Conservation (phyloP, 2,113 vertebrate genomes). For the Dinomys branickii region DNA sequence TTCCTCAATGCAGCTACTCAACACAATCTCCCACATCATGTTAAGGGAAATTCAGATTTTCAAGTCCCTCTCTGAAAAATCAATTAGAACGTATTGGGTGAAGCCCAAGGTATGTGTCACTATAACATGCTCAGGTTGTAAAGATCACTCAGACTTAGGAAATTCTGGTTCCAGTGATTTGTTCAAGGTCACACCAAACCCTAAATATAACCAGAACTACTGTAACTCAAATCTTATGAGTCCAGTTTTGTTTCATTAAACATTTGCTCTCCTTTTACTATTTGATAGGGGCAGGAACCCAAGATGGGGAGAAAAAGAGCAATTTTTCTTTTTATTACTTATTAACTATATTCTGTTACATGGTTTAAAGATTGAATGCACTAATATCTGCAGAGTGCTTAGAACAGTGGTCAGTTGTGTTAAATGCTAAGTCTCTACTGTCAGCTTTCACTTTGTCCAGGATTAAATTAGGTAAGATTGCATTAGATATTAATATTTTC, state of each 20-base stretch:
- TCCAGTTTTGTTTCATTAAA: background rate
- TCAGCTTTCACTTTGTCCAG: background rate
- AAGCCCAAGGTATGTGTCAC: background rate
- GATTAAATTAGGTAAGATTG: slow-evolving; percentile 47
- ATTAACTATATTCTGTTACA: background rate
- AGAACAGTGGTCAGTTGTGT: background rate
- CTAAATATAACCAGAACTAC: slow-evolving; percentile 10
- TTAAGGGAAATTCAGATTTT: slow-evolving; percentile 27
- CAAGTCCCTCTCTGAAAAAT: background rate
- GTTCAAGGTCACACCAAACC: background rate
- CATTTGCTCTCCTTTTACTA: background rate
- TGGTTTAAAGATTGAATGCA: slow-evolving; percentile 21
- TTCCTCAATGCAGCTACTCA: background rate
- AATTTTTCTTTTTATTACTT: background rate
- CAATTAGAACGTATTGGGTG: background rate
- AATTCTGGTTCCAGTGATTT: slow-evolving; percentile 25
- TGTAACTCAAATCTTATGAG: background rate
- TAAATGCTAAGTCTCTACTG: background rate
- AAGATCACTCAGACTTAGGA: background rate
- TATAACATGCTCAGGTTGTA: background rate
- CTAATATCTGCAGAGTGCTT: background rate
- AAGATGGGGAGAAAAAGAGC: background rate
- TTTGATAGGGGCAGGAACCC: background rate
- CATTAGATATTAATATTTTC: slow-evolving; percentile 33
- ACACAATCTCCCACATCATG: background rate